Conservation (phyloP, 1,140 invertebrate genomes). For the Lasaia peninsularis region DNA sequence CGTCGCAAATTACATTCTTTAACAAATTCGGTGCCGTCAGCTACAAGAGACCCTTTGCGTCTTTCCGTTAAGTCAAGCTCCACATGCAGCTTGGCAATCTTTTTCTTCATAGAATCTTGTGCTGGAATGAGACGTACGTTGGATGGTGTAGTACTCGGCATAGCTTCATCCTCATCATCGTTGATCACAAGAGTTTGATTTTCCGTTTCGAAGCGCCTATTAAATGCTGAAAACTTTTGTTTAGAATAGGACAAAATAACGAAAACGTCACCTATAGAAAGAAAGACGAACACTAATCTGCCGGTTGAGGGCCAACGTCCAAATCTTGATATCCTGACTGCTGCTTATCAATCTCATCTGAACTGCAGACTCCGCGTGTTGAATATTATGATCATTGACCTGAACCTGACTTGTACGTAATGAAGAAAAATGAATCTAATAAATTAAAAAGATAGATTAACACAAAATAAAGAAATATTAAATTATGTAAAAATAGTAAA, state of each 20-base stretch:
- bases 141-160: constrained; percentile 13
- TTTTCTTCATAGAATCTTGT: constrained; percentile 16
- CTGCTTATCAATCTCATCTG: constrained; percentile 1
- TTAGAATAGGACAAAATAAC: background rate
- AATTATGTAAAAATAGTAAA: too few relatives aligned
- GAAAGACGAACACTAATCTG: background rate
- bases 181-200: constrained; percentile 4
- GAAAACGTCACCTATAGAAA: background rate
- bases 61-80: constrained; percentile 20
- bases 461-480: too few relatives aligned
- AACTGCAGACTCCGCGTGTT: background rate
- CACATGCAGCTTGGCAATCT: constrained; percentile 16
- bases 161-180: constrained; percentile 17
- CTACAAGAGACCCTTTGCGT: constrained; percentile 5
- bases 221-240: constrained; percentile 5
- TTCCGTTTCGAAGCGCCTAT: constrained; percentile 15
- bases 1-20: constrained; percentile 7
- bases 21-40: constrained; percentile 14
- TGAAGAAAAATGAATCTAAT: too few relatives aligned
- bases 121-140: constrained; percentile 16
- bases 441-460: too few relatives aligned
- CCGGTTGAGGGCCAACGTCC: background rate
- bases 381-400: constrained; percentile 3
- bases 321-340: background rate
- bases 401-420: background rate